These are phyloP conservation scores for Cheilosia variabilis DNA, from an alignment of 2,888 invertebrate genomes.

Conservation along the genomic window DNA sequence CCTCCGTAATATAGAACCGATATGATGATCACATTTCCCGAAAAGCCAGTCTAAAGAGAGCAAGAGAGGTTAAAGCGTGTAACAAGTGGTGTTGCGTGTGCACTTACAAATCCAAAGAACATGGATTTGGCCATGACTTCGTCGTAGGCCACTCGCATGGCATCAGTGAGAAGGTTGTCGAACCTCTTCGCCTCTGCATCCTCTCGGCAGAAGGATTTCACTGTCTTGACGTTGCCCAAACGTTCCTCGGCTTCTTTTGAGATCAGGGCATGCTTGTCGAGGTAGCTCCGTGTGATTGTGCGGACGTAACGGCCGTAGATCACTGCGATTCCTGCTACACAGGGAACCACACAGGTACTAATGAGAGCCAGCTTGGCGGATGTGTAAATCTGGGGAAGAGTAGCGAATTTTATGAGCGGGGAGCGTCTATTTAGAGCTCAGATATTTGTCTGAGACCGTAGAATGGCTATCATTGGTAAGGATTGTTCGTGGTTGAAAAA, in stretches of 20 bases:
- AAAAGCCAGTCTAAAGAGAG: constrained; percentile 89
- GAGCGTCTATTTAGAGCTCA: no score
- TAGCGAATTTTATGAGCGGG: no score
- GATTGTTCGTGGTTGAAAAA: no score
- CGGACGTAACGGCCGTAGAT: constrained; percentile 93
- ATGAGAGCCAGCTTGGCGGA: constrained; percentile 94
- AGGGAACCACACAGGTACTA: constrained; percentile 94
- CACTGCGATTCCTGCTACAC: constrained; percentile 92
- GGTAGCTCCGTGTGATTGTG: constrained; percentile 91
- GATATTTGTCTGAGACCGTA: no score
- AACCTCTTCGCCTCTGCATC: constrained; percentile 89
- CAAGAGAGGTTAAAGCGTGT: constrained; percentile 75
- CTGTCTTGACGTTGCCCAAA: constrained; percentile 95
- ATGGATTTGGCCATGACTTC: constrained; percentile 94
- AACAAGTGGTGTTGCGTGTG: background rate
- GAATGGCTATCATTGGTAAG: no score
- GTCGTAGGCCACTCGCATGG: constrained; percentile 91
- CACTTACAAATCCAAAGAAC: constrained; percentile 94
- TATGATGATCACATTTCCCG: constrained; percentile 95
- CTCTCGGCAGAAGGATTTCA: constrained; percentile 96
- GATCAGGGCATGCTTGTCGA: constrained; percentile 87
- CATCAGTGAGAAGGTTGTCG: constrained; percentile 87
- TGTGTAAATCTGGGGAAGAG: constrained; percentile 90
- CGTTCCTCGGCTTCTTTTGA: constrained; percentile 94
- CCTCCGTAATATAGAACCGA: constrained; percentile 97